Evolutionary conservation across 1,140 invertebrate genomes (phyloP).

Genomic region (Hetaerina americana): DNA sequence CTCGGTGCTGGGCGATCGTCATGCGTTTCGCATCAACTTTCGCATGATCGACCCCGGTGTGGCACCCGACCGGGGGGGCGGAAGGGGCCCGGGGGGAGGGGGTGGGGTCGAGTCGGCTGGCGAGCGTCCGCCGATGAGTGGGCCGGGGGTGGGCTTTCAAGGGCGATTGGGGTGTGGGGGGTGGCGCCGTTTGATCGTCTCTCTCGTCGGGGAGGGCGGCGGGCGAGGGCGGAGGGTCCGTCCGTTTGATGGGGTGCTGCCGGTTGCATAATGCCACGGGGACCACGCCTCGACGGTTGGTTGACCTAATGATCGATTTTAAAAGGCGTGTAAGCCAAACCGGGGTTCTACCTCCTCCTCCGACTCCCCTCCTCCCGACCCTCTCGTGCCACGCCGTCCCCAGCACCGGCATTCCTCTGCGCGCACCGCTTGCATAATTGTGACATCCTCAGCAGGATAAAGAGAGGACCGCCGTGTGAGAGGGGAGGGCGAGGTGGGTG

Average conservation of each 20-base stretch:
- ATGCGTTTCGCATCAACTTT: not conserved
- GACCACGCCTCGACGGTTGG: not conserved
- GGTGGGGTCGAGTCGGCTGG: not conserved
- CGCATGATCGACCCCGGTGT: not conserved
- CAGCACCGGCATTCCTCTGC: too few species aligned
- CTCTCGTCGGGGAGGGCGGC: not conserved
- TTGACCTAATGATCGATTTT: not conserved
- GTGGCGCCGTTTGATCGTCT: too few species aligned
- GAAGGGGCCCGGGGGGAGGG: not conserved
- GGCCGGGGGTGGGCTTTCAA: not conserved
- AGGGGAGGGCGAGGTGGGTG: too few species aligned
- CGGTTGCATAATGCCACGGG: not conserved
- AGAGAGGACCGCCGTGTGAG: too few species aligned
- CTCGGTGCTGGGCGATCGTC: not conserved
- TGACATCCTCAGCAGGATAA: too few species aligned
- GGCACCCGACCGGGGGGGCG: not conserved
- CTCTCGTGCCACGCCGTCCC: too few species aligned
- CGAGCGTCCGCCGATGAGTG: not conserved
- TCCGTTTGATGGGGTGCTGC: not conserved
- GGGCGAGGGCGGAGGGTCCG: not conserved
- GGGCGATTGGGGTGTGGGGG: not conserved
- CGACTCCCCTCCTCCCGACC: too few species aligned
- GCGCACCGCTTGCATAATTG: too few species aligned
- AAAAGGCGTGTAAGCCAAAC: too few species aligned
- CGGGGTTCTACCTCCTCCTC: too few species aligned